phyloP scores from a whole-genome alignment of 1,140 invertebrate genomes.

The Neodiprion virginianus region DNA sequence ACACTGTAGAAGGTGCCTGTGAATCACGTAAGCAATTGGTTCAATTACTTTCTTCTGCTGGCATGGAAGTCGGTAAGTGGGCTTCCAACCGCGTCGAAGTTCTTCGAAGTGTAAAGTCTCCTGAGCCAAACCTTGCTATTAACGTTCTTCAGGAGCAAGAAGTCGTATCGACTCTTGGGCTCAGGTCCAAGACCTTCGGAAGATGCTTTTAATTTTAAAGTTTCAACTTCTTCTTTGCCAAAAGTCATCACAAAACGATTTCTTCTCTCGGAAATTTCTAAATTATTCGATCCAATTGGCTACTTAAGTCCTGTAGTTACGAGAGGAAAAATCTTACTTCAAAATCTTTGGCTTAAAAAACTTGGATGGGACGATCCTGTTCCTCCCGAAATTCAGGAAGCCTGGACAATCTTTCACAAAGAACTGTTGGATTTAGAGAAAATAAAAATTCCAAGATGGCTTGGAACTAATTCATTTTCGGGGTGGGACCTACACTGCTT shows the following conservation, averaged over 20 bases:
- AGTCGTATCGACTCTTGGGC: neutral
- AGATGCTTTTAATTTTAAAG: conserved; percentile 18
- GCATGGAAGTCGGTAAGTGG: too few species aligned
- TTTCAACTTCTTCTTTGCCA: neutral
- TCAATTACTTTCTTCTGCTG: too few species aligned
- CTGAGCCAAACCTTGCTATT: too few species aligned
- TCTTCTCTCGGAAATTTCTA: conserved; percentile 22
- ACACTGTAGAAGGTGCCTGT: conserved; percentile 17
- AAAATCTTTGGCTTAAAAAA: conserved; percentile 34
- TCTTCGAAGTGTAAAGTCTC: too few species aligned
- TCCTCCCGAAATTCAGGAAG: neutral
- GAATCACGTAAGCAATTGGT: too few species aligned
- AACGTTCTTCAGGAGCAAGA: neutral
- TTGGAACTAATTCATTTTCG: neutral
- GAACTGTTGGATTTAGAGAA: conserved; percentile 18
- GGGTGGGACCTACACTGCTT: conserved; percentile 29
- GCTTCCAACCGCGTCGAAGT: too few species aligned
- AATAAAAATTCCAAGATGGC: neutral
- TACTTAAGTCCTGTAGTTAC: conserved; percentile 35
- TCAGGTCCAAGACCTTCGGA: neutral
- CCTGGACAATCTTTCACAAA: conserved; percentile 23
- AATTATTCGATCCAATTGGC: conserved; percentile 31
- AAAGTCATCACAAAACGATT: conserved; percentile 19
- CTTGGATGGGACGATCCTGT: conserved; percentile 38
- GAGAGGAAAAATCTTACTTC: conserved; percentile 39